Evolutionary conservation across 2,888 invertebrate genomes (phyloP), one percentile per base, ranked within the genome.

Genomic region (Idaea aversata): DNA sequence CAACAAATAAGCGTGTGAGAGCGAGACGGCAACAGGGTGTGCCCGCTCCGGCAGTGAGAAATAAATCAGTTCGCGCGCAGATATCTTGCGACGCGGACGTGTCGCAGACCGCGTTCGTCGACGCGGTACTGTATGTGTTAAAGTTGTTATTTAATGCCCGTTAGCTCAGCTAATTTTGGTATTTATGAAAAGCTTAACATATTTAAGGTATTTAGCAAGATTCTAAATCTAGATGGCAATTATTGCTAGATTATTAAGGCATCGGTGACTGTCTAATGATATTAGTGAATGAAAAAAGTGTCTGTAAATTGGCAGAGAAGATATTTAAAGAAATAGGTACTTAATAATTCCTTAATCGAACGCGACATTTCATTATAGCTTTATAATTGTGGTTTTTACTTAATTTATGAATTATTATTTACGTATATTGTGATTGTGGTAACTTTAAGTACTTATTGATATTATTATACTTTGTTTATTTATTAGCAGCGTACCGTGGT

Each of bases 21-120:
- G 71, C 73, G 83, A 81, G 80, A 82, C 62, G 73, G 73, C 71
- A 71, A 75, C 63, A 80, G 78, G 82, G 75, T 75, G 66, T 77
- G 70, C 69, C 63, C 73, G 72, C 73, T 77, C 73, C 80, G 76
- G 76, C 81, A 82, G 84, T 85, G 85, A 80, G 70, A 73, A 73
- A 72, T 70, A 63, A 10, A 59, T 73, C 77, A 85, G 68, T 79
- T 34, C 57, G 66, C 34, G 65, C 66, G 66, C 67, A 66, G 64
- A 68, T 67, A 63, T 72, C 73, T 72, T 59, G 69, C 64, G 34
- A 68, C 65, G 70, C 70, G 71, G 79, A 82, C 82, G 81, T 81
- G 70, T 72, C 63, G 65, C 58, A 63, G 67, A 70, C 70, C 65
- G 62, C 65, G 66, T 47, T 61, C 61, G 64, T 63, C 63, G 65